These are phyloP conservation scores for Myocastor coypus DNA, from an alignment of 2,113 vertebrate species.

Conservation along the genomic window DNA sequence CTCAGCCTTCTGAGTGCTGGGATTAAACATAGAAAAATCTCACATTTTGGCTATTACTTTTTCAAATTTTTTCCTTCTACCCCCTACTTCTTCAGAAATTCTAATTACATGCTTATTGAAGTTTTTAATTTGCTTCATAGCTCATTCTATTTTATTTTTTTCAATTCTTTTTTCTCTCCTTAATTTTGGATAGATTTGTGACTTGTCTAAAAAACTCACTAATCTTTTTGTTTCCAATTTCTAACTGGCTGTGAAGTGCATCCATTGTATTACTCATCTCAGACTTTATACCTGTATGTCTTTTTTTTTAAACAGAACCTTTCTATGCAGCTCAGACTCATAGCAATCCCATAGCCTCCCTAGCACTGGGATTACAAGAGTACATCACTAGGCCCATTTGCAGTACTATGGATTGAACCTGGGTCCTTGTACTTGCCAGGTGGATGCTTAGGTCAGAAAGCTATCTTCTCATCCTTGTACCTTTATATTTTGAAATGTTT, in stretches of 20 bases:
- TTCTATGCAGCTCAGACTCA: too few species aligned
- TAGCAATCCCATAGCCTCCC: too few species aligned
- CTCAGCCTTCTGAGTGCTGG: too few species aligned
- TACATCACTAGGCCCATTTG: too few species aligned
- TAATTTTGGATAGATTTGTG: neutral
- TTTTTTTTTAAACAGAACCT: too few species aligned
- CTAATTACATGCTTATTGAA: neutral
- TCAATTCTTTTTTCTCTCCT: neutral
- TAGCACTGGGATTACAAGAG: too few species aligned
- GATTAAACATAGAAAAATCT: neutral
- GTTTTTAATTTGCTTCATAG: neutral
- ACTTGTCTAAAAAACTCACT: slow-evolving; percentile 15
- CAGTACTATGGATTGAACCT: too few species aligned
- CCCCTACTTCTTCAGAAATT: neutral
- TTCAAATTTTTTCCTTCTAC: neutral
- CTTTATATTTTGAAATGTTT: slow-evolving; percentile 20
- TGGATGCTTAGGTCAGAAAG: too few species aligned
- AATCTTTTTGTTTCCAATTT: neutral
- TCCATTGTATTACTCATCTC: neutral
- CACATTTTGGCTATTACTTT: neutral
- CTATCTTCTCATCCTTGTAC: neutral
- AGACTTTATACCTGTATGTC: slow-evolving; percentile 10
- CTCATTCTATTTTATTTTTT: neutral
- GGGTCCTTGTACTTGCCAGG: too few species aligned
- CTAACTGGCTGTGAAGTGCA: neutral